Conservation (phyloP, 2,888 invertebrate genomes). For the Rhodophaea formosa region DNA sequence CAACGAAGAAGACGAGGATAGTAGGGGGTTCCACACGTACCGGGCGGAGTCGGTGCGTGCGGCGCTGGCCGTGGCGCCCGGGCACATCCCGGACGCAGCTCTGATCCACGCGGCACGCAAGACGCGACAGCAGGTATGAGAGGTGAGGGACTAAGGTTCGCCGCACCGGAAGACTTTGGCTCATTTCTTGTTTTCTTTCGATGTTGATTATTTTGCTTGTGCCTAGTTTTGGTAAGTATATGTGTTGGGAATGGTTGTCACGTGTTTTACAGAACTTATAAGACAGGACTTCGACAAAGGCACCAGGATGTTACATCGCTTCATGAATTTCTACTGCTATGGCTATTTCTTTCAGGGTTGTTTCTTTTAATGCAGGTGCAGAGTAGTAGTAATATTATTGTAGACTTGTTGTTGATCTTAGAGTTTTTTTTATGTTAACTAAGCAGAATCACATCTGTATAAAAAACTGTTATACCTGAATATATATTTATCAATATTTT, state of each 20-base stretch:
- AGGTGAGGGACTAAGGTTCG: constrained; percentile 85
- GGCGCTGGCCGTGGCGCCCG: constrained; percentile 87
- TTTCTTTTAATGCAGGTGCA: too few species aligned
- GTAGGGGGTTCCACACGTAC: constrained; percentile 71
- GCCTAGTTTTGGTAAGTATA: not conserved
- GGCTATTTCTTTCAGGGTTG: too few species aligned
- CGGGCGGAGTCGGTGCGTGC: constrained; percentile 87
- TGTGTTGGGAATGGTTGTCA: not conserved
- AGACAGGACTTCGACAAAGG: too few species aligned
- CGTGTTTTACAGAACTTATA: too few species aligned
- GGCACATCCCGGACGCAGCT: constrained; percentile 97
- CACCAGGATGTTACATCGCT: too few species aligned
- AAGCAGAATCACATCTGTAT: not conserved
- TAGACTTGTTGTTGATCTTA: too few species aligned
- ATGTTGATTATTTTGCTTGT: not conserved
- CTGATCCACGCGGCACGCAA: constrained; percentile 99
- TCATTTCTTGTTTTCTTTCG: constrained; percentile 10
- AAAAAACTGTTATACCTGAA: too few species aligned
- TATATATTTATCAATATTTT: too few species aligned
- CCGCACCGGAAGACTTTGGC: constrained; percentile 35
- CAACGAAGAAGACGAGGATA: constrained; percentile 67
- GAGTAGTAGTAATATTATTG: too few species aligned
- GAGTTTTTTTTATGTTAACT: not conserved
- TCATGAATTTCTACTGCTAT: too few species aligned
- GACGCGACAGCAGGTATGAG: constrained; percentile 92